Evolutionary conservation across 2,113 vertebrate genomes (phyloP).

Genomic region (Okapia johnstoni): DNA sequence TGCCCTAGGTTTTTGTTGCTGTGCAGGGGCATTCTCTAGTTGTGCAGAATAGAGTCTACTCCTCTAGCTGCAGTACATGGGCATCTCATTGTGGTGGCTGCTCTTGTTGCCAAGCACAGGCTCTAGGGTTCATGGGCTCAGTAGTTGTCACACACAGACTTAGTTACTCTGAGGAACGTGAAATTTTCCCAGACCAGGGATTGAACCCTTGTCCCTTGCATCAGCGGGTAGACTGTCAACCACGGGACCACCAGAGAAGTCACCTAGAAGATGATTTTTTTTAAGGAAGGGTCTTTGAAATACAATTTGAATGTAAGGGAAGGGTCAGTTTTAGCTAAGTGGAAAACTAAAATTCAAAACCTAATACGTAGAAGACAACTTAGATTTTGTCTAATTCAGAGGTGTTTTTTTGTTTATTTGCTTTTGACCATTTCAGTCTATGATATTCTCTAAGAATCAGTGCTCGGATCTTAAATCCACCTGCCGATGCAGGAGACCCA

Average conservation of each 20-base stretch:
- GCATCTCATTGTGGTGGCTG: neutral
- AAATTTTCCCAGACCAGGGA: neutral
- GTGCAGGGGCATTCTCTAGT: neutral
- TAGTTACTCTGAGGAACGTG: neutral
- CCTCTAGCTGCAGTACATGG: neutral
- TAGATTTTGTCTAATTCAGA: neutral
- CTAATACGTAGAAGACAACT: neutral
- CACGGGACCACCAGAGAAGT: neutral
- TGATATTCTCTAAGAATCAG: neutral
- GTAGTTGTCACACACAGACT: neutral
- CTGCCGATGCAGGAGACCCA: neutral
- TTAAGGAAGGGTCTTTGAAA: neutral
- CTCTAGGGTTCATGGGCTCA: neutral
- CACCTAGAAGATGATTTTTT: neutral
- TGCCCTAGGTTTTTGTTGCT: neutral
- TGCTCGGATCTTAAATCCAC: neutral
- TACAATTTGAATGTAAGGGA: neutral
- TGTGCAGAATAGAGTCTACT: neutral
- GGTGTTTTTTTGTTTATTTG: neutral
- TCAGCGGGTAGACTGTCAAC: neutral
- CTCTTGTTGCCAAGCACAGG: neutral
- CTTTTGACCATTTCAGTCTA: neutral
- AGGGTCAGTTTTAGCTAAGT: neutral
- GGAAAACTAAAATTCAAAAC: slow-evolving; percentile 2
- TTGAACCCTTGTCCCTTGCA: neutral